Percentiles rank a stretch among this genome's conserved stretches.
Conservation (phyloP, 2,888 invertebrate genomes). For the Andricus quercusramuli region DNA sequence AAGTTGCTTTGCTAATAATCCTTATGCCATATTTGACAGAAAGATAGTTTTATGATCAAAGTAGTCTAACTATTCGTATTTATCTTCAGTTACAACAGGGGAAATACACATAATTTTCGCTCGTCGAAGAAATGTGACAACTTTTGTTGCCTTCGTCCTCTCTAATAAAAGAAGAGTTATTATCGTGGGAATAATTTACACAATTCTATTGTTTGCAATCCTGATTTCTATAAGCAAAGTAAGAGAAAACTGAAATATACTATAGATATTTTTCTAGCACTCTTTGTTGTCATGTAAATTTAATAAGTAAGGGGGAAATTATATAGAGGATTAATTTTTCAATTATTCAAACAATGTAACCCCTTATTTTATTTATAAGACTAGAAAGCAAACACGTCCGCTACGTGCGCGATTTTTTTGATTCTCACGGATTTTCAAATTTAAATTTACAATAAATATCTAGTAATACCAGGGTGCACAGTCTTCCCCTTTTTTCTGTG, state of each 20-base stretch:
- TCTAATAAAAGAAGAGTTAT: constrained; percentile 7
- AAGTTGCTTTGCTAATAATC: background rate
- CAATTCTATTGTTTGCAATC: background rate
- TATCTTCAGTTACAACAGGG: background rate
- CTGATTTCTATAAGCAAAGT: background rate
- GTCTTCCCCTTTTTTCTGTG: too few relatives aligned
- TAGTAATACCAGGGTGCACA: too few relatives aligned
- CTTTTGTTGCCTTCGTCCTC: constrained; percentile 7
- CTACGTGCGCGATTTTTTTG: too few relatives aligned
- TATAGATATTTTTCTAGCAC: background rate
- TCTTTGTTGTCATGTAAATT: background rate
- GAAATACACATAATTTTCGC: background rate
- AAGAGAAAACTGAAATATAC: background rate
- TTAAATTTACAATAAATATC: too few relatives aligned
- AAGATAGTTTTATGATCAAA: background rate
- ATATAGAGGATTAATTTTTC: background rate
- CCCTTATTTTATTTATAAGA: too few relatives aligned
- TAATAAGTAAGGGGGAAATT: background rate
- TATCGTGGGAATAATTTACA: constrained; percentile 7
- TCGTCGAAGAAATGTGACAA: background rate
- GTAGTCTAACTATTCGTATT: constrained; percentile 2
- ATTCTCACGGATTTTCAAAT: too few relatives aligned
- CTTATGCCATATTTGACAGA: background rate
- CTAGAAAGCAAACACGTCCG: too few relatives aligned
- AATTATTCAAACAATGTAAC: background rate